Evolutionary conservation across 2,797 vertebrate species (phyloP).

Genomic region (Enteromius treurensis): DNA sequence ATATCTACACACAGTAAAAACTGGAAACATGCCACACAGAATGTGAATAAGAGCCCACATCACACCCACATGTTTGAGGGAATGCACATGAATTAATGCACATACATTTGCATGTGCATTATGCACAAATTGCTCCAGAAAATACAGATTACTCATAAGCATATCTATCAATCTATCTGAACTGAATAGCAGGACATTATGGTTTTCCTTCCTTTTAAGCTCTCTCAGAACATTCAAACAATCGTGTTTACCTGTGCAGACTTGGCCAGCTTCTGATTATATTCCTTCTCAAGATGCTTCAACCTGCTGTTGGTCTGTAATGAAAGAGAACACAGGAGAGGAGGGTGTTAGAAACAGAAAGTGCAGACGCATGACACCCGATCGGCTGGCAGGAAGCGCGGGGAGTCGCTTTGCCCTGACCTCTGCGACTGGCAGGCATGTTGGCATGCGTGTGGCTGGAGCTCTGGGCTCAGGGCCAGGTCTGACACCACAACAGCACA

Average conservation of each 20-base stretch:
- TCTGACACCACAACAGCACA: slow-evolving; percentile 79
- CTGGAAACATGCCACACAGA: neutral
- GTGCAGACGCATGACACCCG: slow-evolving; percentile 68
- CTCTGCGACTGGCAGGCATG: slow-evolving; percentile 78
- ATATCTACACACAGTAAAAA: neutral
- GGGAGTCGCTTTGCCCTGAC: slow-evolving; percentile 77
- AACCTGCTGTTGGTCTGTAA: slow-evolving; percentile 86
- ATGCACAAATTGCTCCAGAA: neutral
- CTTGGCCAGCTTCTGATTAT: slow-evolving; percentile 83
- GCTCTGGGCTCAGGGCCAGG: slow-evolving; percentile 79
- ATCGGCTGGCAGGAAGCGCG: slow-evolving; percentile 75
- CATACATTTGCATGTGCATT: neutral
- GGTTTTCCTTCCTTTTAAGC: slow-evolving; percentile 31
- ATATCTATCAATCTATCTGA: neutral
- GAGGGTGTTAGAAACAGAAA: slow-evolving; percentile 30
- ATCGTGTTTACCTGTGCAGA: slow-evolving; percentile 84
- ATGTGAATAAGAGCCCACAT: neutral
- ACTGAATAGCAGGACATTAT: neutral
- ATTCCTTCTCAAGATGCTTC: slow-evolving; percentile 90
- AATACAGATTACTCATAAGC: neutral
- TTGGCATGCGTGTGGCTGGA: slow-evolving; percentile 77
- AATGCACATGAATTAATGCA: neutral
- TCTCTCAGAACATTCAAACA: slow-evolving; percentile 59
- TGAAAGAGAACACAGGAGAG: slow-evolving; percentile 55
- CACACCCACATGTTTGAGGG: neutral